Base-by-base conservation (phyloP, 2,113 vertebrate genomes). In the Camelus dromedarius region DNA sequence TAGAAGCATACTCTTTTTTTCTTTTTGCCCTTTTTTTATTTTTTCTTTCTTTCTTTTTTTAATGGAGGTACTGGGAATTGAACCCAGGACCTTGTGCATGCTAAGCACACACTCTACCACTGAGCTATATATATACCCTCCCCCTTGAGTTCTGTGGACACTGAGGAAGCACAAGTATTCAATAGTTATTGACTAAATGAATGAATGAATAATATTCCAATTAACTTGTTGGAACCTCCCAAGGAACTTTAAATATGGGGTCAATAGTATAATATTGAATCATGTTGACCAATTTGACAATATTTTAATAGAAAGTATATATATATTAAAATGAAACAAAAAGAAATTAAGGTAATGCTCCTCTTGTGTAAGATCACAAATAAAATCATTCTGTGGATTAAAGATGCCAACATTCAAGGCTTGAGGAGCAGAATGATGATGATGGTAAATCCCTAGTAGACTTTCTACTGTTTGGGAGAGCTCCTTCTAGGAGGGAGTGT, bases 251-350 rank as follows among this genome's bases (percentile, higher is more conserved):
- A 77, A 67, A 46, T 52, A 16, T 76, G 81, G 28, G n/a, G 77
- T n/a, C 77, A 58, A 87, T 6, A 50, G 54, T 24, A n/a, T 75
- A 64, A 20, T 92, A n/a, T 35, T 93, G 48, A 93, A 58, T 95
- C 62, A 50, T 35, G 2, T 42, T 91, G 81, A 30, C 20, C 28
- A 85, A 48, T 32, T 56, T 81, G 46, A 69, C 32, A 86, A 18
- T 26, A 90, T 67, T 69, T 83, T 81, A 48, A 69, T 87, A 77
- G 26, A 50, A 87, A 77, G 9, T n/a, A 20, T 87, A 9, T 84
- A 48, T 52, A 32, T 80, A 32, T 80, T 96, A 82, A 90, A 70
- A 81, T 64, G 60, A 75, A 95, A 85, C 48, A 50, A 77, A 94
- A 77, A 62, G 35, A 87, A 87, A 62, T 8, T 32, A 82, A 38